Conservation (phyloP, 2,888 invertebrate species). For the Sturmia bella region DNA sequence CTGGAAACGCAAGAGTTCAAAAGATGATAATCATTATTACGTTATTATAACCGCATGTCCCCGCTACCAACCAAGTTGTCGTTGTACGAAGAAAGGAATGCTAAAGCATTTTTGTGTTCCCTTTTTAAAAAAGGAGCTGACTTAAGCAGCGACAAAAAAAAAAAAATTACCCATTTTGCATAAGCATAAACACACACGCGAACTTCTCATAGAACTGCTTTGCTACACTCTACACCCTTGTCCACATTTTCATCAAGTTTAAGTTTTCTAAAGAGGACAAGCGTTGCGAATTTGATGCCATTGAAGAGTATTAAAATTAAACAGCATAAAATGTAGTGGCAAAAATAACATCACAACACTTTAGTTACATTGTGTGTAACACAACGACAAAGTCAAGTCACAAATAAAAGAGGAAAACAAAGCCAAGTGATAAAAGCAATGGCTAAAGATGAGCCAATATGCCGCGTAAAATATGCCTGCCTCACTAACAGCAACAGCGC, state of each 20-base stretch:
- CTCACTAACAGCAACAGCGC: background rate
- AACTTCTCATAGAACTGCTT: background rate
- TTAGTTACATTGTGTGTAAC: slow-evolving; percentile 15
- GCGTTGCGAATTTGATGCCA: slow-evolving; percentile 59
- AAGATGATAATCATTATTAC: slow-evolving; percentile 74
- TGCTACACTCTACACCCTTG: background rate
- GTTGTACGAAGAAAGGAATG: slow-evolving; percentile 1
- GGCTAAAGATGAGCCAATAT: slow-evolving; percentile 21
- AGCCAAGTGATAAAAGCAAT: slow-evolving; percentile 8
- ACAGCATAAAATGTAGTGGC: slow-evolving; percentile 10
- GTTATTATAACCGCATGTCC: slow-evolving; percentile 72
- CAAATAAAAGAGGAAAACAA: background rate
- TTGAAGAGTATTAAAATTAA: slow-evolving; percentile 42
- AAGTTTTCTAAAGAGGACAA: slow-evolving; percentile 17
- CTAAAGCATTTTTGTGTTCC: slow-evolving; percentile 2
- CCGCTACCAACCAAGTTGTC: slow-evolving; percentile 73
- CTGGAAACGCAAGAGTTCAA: slow-evolving; percentile 75
- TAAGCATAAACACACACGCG: background rate
- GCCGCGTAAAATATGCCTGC: slow-evolving; percentile 6
- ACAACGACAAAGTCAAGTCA: slow-evolving; percentile 18
- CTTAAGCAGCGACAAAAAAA: slow-evolving; percentile 37
- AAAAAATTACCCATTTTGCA: slow-evolving; percentile 13
- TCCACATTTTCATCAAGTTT: slow-evolving; percentile 18
- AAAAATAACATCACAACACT: slow-evolving; percentile 55
- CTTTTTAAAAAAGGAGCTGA: background rate